Evolutionary conservation across 2,113 vertebrate genomes (phyloP).

Genomic region (Cynopterus brachyotis): DNA sequence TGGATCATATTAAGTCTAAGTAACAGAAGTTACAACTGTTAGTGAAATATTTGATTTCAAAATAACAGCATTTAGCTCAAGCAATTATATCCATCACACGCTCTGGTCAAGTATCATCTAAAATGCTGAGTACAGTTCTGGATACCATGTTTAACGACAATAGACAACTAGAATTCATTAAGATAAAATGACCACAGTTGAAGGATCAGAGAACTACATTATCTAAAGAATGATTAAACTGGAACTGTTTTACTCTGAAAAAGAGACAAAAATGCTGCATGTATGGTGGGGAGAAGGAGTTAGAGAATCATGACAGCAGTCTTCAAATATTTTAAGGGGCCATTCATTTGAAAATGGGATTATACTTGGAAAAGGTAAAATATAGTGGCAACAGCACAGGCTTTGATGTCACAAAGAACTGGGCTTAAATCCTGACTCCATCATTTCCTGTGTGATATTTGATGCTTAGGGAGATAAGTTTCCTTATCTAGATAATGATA

Average conservation of each 20-base stretch:
- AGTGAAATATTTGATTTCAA: constrained; percentile 24
- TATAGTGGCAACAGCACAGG: background rate
- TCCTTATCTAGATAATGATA: constrained; percentile 44
- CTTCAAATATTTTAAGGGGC: constrained; percentile 6
- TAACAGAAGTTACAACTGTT: constrained; percentile 23
- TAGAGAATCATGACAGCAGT: background rate
- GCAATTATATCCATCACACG: background rate
- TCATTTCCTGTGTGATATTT: constrained; percentile 27
- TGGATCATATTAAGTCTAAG: background rate
- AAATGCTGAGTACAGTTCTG: constrained; percentile 11
- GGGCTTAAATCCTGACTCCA: constrained; percentile 9
- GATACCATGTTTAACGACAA: constrained; percentile 5
- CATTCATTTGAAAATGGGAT: background rate
- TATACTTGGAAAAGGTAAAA: constrained; percentile 31
- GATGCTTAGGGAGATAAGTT: constrained; percentile 5
- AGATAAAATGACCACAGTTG: background rate
- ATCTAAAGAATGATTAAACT: background rate
- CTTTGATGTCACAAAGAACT: background rate
- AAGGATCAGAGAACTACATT: background rate
- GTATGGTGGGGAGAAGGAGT: background rate
- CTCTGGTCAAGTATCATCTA: background rate
- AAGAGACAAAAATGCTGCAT: background rate
- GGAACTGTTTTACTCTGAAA: background rate
- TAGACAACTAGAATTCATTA: background rate
- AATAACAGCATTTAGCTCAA: constrained; percentile 17